Conservation (phyloP, 2,888 invertebrate genomes). For the Dexiosoma caninum region DNA sequence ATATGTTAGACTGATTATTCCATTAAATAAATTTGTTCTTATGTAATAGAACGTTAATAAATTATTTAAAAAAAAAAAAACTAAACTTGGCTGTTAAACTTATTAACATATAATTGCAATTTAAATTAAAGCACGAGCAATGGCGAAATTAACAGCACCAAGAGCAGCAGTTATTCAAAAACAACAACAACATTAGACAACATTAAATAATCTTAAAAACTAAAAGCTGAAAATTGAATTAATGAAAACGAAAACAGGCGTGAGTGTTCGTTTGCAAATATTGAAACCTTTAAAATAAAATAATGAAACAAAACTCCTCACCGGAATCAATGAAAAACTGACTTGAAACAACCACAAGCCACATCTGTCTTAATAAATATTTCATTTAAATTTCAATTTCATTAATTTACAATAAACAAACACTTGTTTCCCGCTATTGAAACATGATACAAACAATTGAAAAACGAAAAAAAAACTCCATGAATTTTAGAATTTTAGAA, state of each 20-base stretch:
- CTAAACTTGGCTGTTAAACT: conserved; percentile 35
- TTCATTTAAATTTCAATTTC: conserved; percentile 18
- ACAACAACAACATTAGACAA: not conserved
- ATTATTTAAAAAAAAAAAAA: conserved; percentile 33
- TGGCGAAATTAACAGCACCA: conserved; percentile 1
- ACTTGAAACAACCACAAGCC: not conserved
- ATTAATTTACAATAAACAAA: conserved; percentile 50
- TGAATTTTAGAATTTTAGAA: conserved; percentile 47
- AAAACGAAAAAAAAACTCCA: conserved; percentile 22
- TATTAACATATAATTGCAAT: conserved; percentile 62
- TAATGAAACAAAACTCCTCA: conserved; percentile 33
- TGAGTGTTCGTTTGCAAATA: conserved; percentile 23
- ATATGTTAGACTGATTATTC: not conserved
- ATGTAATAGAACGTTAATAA: conserved; percentile 28
- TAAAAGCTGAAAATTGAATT: conserved; percentile 8
- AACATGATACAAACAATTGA: conserved; percentile 54
- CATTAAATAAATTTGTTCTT: conserved; percentile 13
- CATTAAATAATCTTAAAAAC: conserved; percentile 39
- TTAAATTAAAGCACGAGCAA: conserved; percentile 53
- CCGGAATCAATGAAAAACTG: conserved; percentile 43
- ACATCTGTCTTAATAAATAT: conserved; percentile 56
- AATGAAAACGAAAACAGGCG: conserved; percentile 25
- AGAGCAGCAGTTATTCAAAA: not conserved
- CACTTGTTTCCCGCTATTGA: conserved; percentile 61
- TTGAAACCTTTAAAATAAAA: conserved; percentile 9